These are phyloP conservation scores for Parnassius apollo DNA, from an alignment of 2,888 invertebrate species.

Conservation along the genomic window DNA sequence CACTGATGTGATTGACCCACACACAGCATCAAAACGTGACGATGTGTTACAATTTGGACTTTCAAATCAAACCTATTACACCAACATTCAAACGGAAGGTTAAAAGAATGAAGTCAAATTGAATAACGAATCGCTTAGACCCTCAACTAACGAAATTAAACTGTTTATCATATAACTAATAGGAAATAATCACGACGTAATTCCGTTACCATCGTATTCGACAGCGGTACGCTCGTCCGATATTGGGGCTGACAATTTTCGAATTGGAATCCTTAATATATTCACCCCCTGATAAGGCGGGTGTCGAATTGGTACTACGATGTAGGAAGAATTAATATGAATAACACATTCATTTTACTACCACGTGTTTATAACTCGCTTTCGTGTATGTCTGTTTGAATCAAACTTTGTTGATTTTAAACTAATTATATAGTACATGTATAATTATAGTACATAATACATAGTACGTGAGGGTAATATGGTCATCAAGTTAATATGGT, in stretches of 20 bases:
- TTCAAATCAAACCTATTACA: too few relatives aligned
- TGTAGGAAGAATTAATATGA: slow-evolving; percentile 8
- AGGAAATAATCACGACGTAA: slow-evolving; percentile 68
- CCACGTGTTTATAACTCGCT: too few relatives aligned
- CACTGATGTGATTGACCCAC: too few relatives aligned
- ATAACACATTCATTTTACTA: background rate
- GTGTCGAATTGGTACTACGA: slow-evolving; percentile 21
- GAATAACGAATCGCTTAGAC: slow-evolving; percentile 24
- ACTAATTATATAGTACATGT: too few relatives aligned
- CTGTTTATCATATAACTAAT: slow-evolving; percentile 69
- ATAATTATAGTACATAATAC: too few relatives aligned
- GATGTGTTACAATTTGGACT: too few relatives aligned
- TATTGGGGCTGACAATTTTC: slow-evolving; percentile 76
- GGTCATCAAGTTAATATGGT: too few relatives aligned
- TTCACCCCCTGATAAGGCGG: slow-evolving; percentile 55
- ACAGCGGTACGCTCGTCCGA: slow-evolving; percentile 59
- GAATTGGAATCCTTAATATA: slow-evolving; percentile 73
- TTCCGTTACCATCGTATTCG: slow-evolving; percentile 63
- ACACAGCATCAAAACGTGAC: too few relatives aligned
- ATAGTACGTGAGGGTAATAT: too few relatives aligned
- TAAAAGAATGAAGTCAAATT: slow-evolving; percentile 4
- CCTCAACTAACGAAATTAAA: slow-evolving; percentile 31
- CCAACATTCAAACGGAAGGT: too few relatives aligned
- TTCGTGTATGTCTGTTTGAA: too few relatives aligned
- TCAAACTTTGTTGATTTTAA: too few relatives aligned